Evolutionary conservation across 2,113 vertebrate genomes (phyloP).

Genomic region (Prolemur simus): DNA sequence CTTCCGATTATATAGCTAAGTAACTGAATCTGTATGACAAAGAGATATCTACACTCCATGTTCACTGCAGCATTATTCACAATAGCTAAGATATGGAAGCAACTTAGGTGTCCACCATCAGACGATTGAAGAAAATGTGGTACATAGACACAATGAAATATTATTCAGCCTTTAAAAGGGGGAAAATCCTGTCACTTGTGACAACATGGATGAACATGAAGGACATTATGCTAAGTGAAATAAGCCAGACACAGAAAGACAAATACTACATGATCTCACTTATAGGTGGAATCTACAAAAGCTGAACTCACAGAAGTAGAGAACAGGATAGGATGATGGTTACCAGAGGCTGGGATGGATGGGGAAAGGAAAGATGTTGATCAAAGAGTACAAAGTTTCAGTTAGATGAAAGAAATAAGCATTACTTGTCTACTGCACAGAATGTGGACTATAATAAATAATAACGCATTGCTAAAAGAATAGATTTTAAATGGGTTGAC

Average conservation of each 20-base stretch:
- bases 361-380: not conserved
- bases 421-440: not conserved
- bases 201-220: not conserved
- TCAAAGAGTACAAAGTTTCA: not conserved
- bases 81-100: not conserved
- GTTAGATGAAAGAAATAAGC: not conserved
- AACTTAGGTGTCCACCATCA: not conserved
- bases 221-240: not conserved
- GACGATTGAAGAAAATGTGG: not conserved
- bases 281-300: not conserved
- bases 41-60: not conserved
- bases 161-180: not conserved
- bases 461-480: not conserved
- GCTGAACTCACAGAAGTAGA: not conserved
- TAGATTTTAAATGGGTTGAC: not conserved
- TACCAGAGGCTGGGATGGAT: not conserved
- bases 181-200: not conserved
- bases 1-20: not conserved
- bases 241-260: not conserved
- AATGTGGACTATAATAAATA: not conserved
- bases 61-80: not conserved
- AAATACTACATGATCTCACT: not conserved
- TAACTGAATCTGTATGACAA: not conserved
- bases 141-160: not conserved
- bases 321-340: too few relatives aligned